Base-by-base conservation (phyloP, 2,797 vertebrate genomes). In the Adelosebastes latens region DNA sequence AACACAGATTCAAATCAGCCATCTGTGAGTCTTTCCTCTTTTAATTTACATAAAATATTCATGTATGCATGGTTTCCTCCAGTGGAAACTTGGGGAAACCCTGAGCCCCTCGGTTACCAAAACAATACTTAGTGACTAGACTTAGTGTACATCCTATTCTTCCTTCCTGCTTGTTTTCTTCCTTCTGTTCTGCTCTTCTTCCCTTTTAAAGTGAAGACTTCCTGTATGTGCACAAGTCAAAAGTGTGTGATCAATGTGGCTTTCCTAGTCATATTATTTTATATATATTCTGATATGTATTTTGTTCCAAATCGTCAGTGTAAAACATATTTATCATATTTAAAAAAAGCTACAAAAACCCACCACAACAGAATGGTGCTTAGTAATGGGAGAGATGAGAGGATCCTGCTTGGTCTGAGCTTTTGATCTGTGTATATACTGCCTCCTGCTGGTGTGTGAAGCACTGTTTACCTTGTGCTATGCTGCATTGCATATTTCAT, bases 31-130 rank as follows among this genome's bases (percentile, higher is more conserved):
- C 75, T 89, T 85, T 83, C 79, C 82, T 71, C 76, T 59, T 78
- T 74, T 84, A 58, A 93, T 96, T 93, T 93, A 65, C 92, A 95
- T 95, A 93, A 94, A 91, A 88, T 93, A 95, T 95, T 95, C 89
- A 93, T 92, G 20, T 83, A 92, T 93, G 94, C 92, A 84, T 82
- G 79, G 69, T 75, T 75, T 81, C 73, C 89, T 87, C 82, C 87
- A 53, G 79, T 89, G 86, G 90, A 93, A 92, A 92, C 87, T 86
- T 91, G 74, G 88, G 93, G 91, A 89, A 94, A 87, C 92, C 93
- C 92, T 72, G 79, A 85, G 72, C 83, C 82, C 79, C 67, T 64
- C 70, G 71, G 84, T 79, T 77, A 80, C 87, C 80, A 84, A 85
- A 94, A 93, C 87, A 89, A 82, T 83, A 83, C 79, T 85, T 75